Percentiles rank a stretch among this genome's conserved stretches.
Conservation (phyloP, 2,797 vertebrate species). For the Allobates femoralis region DNA sequence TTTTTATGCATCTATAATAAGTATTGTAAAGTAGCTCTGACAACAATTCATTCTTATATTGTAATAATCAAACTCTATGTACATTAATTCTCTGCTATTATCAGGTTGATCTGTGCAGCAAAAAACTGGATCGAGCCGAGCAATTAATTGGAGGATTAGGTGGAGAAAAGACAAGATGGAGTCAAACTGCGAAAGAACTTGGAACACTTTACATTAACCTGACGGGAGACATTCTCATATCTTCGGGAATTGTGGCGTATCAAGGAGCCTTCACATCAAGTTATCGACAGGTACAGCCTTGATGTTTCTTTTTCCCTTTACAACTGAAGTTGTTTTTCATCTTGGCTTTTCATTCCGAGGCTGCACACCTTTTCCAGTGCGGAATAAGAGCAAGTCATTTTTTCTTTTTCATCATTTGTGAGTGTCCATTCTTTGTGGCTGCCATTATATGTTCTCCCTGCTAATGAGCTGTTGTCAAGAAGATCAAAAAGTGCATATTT, state of each 20-base stretch:
- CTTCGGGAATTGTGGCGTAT: conserved; percentile 85
- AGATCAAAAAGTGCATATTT: conserved; percentile 14
- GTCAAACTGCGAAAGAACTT: conserved; percentile 79
- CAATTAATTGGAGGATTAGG: conserved; percentile 88
- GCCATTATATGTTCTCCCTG: not conserved
- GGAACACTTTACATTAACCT: conserved; percentile 83
- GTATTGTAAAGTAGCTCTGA: not conserved
- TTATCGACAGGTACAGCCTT: conserved; percentile 82
- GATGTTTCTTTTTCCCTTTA: not conserved
- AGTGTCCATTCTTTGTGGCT: conserved; percentile 10
- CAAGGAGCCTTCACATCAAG: conserved; percentile 88
- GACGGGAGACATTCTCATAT: conserved; percentile 87
- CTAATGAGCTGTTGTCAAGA: conserved; percentile 28
- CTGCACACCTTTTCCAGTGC: conserved; percentile 16
- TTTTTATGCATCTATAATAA: not conserved
- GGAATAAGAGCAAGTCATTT: not conserved
- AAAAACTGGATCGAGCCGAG: conserved; percentile 85
- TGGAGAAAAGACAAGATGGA: conserved; percentile 89
- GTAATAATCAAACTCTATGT: not conserved
- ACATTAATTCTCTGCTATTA: conserved; percentile 50
- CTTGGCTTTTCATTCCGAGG: not conserved
- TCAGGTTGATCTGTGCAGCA: conserved; percentile 86
- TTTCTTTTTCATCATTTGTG: not conserved
- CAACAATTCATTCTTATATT: not conserved
- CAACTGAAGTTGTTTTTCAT: conserved; percentile 19